phyloP scores from a whole-genome alignment of 2,113 vertebrate species.

The Pteropus alecto region DNA sequence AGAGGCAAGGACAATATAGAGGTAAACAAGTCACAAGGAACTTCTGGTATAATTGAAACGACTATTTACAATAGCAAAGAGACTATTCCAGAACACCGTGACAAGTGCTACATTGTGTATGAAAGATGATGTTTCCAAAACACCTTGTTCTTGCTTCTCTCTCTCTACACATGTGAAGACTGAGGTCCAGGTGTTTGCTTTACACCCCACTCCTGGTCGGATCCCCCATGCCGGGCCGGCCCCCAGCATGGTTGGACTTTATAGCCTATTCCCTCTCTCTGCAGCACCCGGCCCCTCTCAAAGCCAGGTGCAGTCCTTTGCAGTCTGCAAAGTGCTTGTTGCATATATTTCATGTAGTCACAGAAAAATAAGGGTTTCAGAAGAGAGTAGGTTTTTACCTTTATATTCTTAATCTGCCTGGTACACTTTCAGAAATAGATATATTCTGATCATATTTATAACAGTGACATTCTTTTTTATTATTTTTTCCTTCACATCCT shows the following conservation, averaged over 20 bases:
- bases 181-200: neutral
- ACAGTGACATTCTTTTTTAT: constrained; percentile 48
- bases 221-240: neutral
- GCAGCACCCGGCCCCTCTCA: neutral
- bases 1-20: neutral
- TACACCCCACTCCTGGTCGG: neutral
- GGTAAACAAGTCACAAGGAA: neutral
- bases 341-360: constrained; percentile 21
- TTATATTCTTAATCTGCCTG: constrained; percentile 56
- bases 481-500: constrained; percentile 43
- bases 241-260: neutral
- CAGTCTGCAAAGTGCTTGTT: neutral
- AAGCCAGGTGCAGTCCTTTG: neutral
- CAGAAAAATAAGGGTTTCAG: constrained; percentile 1
- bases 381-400: constrained; percentile 40
- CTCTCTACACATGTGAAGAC: neutral
- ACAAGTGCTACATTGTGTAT: neutral
- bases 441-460: constrained; percentile 55
- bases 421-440: constrained; percentile 56
- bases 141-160: neutral
- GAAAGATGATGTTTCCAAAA: neutral
- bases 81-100: constrained; percentile 8
- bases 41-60: neutral
- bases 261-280: neutral
- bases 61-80: neutral